phyloP scores from a whole-genome alignment of 2,797 vertebrate genomes.

The Enteromius mattozi region DNA sequence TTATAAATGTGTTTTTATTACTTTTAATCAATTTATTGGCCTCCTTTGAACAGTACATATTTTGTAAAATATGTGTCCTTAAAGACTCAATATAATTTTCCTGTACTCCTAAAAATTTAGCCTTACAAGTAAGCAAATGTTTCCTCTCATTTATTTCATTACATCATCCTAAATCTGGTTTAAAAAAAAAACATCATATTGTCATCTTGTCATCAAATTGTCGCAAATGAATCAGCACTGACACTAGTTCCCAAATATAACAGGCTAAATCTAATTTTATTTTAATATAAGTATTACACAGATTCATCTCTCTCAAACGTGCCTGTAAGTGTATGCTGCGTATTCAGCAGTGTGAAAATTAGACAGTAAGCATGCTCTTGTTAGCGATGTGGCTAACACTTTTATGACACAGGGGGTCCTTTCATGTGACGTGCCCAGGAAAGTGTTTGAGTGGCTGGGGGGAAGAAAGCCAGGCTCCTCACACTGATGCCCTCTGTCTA shows the following conservation, averaged over 20 bases:
- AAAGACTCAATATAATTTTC: not conserved
- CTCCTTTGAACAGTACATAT: not conserved
- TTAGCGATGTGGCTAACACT: constrained; percentile 70
- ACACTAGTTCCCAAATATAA: constrained; percentile 7
- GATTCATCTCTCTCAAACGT: not conserved
- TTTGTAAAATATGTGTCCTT: not conserved
- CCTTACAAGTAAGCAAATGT: not conserved
- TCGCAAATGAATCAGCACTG: not conserved
- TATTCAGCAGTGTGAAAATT: constrained; percentile 37
- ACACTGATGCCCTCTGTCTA: constrained; percentile 84
- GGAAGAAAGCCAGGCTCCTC: constrained; percentile 80
- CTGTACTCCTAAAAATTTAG: not conserved
- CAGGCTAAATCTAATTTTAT: not conserved
- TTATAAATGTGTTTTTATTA: not conserved
- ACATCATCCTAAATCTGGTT: not conserved
- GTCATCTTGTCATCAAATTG: not conserved
- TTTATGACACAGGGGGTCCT: constrained; percentile 82
- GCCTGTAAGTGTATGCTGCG: constrained; percentile 28
- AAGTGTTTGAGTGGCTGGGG: constrained; percentile 83
- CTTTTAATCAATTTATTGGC: not conserved
- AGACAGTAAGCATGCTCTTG: constrained; percentile 45
- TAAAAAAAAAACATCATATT: no score
- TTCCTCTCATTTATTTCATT: not conserved
- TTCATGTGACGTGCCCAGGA: constrained; percentile 82
- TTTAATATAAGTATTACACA: constrained; percentile 1